phyloP scores from a whole-genome alignment of 1,140 invertebrate genomes.

The Mesaphorura yosii region DNA sequence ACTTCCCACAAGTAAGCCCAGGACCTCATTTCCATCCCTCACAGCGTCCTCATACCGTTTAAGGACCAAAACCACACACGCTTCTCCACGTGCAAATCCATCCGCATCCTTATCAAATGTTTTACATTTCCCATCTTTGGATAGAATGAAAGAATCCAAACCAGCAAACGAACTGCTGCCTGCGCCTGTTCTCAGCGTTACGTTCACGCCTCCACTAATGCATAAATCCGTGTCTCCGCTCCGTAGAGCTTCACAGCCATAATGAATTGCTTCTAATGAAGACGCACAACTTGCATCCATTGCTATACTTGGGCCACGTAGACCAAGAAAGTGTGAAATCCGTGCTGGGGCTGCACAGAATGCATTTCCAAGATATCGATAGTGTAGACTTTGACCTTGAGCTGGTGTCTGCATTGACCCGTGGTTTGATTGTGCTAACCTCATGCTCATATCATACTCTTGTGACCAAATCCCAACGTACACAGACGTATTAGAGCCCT shows the following conservation, averaged over 20 bases:
- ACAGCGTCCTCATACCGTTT: slow-evolving; percentile 2
- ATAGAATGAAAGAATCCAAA: too few relatives aligned
- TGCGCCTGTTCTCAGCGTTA: background rate
- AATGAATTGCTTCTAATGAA: background rate
- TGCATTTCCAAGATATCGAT: background rate
- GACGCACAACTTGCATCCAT: slow-evolving; percentile 2
- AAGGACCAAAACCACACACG: background rate
- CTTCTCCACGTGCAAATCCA: slow-evolving; percentile 5
- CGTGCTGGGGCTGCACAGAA: background rate
- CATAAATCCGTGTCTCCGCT: background rate
- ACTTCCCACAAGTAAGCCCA: background rate
- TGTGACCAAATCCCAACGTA: slow-evolving; percentile 2
- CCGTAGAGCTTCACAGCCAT: slow-evolving; percentile 3
- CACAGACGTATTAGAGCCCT: background rate
- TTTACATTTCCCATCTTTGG: slow-evolving; percentile 2
- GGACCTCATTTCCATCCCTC: background rate
- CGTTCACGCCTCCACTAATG: slow-evolving; percentile 1
- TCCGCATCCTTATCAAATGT: slow-evolving; percentile 7
- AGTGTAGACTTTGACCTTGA: too few relatives aligned
- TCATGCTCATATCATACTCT: background rate
- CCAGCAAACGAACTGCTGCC: background rate
- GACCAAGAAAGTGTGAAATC: slow-evolving; percentile 1
- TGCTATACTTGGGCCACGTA: background rate
- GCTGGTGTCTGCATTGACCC: background rate
- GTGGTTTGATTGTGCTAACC: background rate